phyloP scores from a whole-genome alignment of 2,888 invertebrate genomes.

The Drosophila dives region DNA sequence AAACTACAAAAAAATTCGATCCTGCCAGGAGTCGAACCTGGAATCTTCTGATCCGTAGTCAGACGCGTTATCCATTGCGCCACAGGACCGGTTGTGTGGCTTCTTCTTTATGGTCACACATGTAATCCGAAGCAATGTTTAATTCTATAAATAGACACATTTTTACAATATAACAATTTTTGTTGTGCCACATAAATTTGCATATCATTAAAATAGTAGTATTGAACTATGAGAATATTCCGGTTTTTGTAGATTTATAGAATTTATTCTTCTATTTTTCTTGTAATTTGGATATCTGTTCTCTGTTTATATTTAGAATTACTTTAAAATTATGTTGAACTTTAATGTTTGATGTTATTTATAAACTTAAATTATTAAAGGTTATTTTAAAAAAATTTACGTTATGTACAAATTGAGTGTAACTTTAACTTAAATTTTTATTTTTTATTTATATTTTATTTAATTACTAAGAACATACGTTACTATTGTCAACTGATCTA shows the following conservation, averaged over 20 bases:
- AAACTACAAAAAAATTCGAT: constrained; percentile 53
- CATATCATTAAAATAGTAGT: constrained; percentile 38
- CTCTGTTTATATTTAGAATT: neutral
- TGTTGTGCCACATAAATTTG: constrained; percentile 22
- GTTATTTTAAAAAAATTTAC: neutral
- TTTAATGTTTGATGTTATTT: neutral
- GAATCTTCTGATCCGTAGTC: constrained; percentile 85
- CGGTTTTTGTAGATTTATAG: constrained; percentile 38
- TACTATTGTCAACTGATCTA: neutral
- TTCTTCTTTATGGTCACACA: accelerated
- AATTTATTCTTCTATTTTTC: neutral
- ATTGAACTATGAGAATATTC: constrained; percentile 26
- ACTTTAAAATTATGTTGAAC: neutral
- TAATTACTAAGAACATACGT: neutral
- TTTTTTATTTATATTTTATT: neutral
- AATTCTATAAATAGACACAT: constrained; percentile 26
- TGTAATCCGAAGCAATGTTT: neutral
- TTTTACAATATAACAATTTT: constrained; percentile 8
- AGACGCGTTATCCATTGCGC: constrained; percentile 84
- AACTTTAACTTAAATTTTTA: neutral
- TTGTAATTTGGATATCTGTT: neutral
- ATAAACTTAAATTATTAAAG: neutral
- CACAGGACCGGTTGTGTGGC: constrained; percentile 73
- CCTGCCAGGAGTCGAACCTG: constrained; percentile 85
- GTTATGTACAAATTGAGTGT: neutral